Percentiles rank a stretch among this genome's conserved stretches.
These are phyloP conservation scores for Pogonocherus hispidulus DNA, from an alignment of 2,888 invertebrate species.

Conservation along the genomic window DNA sequence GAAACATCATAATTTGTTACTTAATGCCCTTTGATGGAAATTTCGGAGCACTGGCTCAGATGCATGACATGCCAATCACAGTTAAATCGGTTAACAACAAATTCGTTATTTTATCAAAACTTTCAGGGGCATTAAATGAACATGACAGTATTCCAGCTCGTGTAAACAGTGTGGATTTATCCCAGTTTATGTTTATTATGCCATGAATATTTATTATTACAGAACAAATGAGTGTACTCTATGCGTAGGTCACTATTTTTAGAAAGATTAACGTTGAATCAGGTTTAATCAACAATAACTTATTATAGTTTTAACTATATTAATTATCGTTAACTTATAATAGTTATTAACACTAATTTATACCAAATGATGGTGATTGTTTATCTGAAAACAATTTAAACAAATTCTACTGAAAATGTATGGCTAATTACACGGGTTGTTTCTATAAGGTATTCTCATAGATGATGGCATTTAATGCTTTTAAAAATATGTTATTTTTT, in stretches of 20 bases:
- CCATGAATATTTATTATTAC: background rate
- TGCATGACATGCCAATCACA: constrained; percentile 9
- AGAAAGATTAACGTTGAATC: background rate
- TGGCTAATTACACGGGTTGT: too few relatives aligned
- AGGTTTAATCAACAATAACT: background rate
- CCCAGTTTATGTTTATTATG: constrained; percentile 6
- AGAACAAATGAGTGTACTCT: background rate
- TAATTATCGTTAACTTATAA: background rate
- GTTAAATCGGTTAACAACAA: background rate
- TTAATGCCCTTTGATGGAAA: constrained; percentile 1
- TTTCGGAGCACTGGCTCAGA: background rate
- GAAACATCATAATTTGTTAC: constrained; percentile 11
- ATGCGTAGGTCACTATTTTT: constrained; percentile 2
- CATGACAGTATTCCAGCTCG: background rate
- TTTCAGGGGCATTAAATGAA: constrained; percentile 10
- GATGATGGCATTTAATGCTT: too few relatives aligned
- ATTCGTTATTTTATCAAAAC: constrained; percentile 20
- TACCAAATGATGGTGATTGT: too few relatives aligned
- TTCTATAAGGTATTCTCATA: too few relatives aligned
- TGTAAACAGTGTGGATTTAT: background rate
- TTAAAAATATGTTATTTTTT: too few relatives aligned
- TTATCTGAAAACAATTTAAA: too few relatives aligned
- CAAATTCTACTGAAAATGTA: too few relatives aligned
- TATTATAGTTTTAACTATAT: too few relatives aligned
- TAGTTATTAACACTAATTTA: background rate